Evolutionary conservation across 2,888 invertebrate species (phyloP).

Genomic region (Scaptomyza polygonia): DNA sequence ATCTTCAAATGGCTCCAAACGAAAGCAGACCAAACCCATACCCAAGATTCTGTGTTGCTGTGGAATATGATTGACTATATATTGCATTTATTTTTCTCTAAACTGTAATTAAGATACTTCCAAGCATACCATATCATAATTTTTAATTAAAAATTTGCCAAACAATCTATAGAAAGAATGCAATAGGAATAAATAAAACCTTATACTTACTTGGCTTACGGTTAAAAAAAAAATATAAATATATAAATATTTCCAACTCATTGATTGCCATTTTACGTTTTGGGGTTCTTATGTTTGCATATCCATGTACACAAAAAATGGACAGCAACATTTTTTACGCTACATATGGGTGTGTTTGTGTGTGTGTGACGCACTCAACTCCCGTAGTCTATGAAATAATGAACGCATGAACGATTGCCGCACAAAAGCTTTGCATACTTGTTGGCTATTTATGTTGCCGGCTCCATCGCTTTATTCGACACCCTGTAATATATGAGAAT

Average conservation of each 20-base stretch:
- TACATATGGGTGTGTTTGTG: slow-evolving; percentile 25
- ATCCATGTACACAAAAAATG: slow-evolving; percentile 38
- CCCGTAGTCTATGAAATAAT: slow-evolving; percentile 80
- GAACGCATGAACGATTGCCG: slow-evolving; percentile 81
- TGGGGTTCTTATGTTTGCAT: slow-evolving; percentile 55
- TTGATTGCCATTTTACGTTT: slow-evolving; percentile 82
- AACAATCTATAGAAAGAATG: slow-evolving; percentile 24
- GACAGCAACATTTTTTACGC: slow-evolving; percentile 49
- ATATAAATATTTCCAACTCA: slow-evolving; percentile 84
- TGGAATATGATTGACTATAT: neutral
- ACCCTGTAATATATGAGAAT: slow-evolving; percentile 7
- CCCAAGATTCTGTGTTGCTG: neutral
- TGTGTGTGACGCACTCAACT: slow-evolving; percentile 50
- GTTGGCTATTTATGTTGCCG: slow-evolving; percentile 40
- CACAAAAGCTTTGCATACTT: slow-evolving; percentile 70
- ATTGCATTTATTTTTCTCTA: neutral
- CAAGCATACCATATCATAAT: slow-evolving; percentile 54
- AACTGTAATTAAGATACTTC: neutral
- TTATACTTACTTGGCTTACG: slow-evolving; percentile 54
- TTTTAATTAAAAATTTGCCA: slow-evolving; percentile 66
- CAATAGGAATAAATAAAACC: slow-evolving; percentile 48
- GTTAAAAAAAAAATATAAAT: slow-evolving; percentile 69
- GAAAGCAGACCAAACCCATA: neutral
- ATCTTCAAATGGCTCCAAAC: slow-evolving; percentile 30
- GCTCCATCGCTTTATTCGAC: slow-evolving; percentile 31